A percentile compares a stretch with the other conserved stretches of the same genome.
These are phyloP conservation scores for Pantala flavescens DNA, from an alignment of 1,140 invertebrate species.

Conservation along the genomic window DNA sequence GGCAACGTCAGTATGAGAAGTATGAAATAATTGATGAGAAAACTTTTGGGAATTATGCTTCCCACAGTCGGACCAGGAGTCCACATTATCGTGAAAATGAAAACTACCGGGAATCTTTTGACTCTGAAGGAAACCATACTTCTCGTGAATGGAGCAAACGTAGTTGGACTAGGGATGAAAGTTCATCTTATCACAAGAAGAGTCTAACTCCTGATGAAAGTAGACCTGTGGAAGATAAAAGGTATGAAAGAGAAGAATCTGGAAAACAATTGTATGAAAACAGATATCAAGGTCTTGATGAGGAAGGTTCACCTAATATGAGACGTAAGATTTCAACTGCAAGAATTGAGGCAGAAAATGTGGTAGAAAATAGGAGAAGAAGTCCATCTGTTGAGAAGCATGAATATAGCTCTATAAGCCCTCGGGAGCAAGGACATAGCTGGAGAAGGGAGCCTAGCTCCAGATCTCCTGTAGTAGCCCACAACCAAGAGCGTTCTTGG, in stretches of 20 bases:
- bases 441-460: not conserved
- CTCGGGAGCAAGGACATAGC: not conserved
- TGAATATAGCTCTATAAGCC: not conserved
- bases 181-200: not conserved
- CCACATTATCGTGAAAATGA: not conserved
- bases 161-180: not conserved
- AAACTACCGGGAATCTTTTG: not conserved
- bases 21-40: slow-evolving; percentile 3
- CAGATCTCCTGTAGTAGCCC: not conserved
- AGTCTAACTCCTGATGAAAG: not conserved
- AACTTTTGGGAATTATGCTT: not conserved
- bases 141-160: not conserved
- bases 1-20: not conserved
- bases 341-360: not conserved
- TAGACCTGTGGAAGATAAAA: not conserved
- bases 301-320: not conserved
- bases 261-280: not conserved
- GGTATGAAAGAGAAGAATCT: not conserved
- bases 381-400: not conserved
- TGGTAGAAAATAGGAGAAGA: not conserved
- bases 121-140: not conserved
- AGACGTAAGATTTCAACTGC: not conserved
- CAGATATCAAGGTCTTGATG: not conserved
- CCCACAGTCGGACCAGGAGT: not conserved
- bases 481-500: not conserved